phyloP scores from a whole-genome alignment of 2,888 invertebrate species.

The Lucinisca nassula region DNA sequence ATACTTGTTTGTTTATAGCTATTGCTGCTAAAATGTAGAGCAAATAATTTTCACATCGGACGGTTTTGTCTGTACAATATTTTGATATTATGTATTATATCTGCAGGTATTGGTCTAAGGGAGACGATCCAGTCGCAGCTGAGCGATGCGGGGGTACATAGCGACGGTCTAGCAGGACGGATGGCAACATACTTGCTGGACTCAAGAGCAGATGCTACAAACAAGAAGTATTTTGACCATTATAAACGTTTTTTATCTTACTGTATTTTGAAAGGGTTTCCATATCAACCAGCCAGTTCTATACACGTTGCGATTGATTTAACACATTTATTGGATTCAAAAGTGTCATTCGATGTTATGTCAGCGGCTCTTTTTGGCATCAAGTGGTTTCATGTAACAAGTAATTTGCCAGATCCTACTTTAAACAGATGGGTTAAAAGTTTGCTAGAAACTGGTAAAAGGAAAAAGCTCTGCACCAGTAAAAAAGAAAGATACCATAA shows the following conservation, averaged over 20 bases:
- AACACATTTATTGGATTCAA: constrained; percentile 28
- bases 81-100: background rate
- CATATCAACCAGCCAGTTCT: constrained; percentile 33
- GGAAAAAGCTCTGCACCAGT: constrained; percentile 39
- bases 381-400: constrained; percentile 47
- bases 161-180: background rate
- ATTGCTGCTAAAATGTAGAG: background rate
- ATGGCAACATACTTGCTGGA: constrained; percentile 29
- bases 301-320: constrained; percentile 47
- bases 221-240: constrained; percentile 22
- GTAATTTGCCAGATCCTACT: constrained; percentile 33
- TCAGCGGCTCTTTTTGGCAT: constrained; percentile 45
- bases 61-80: background rate
- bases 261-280: constrained; percentile 6
- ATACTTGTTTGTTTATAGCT: too few relatives aligned
- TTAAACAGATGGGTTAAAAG: constrained; percentile 33
- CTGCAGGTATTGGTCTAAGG: constrained; percentile 34
- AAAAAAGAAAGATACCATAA: constrained; percentile 42
- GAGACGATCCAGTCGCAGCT: background rate
- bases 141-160: background rate
- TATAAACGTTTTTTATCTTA: constrained; percentile 31
- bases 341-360: constrained; percentile 24
- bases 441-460: constrained; percentile 39
- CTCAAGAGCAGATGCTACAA: constrained; percentile 41
- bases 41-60: background rate